Evolutionary conservation across 2,888 invertebrate genomes (phyloP).

Genomic region (Auanema sp.): DNA sequence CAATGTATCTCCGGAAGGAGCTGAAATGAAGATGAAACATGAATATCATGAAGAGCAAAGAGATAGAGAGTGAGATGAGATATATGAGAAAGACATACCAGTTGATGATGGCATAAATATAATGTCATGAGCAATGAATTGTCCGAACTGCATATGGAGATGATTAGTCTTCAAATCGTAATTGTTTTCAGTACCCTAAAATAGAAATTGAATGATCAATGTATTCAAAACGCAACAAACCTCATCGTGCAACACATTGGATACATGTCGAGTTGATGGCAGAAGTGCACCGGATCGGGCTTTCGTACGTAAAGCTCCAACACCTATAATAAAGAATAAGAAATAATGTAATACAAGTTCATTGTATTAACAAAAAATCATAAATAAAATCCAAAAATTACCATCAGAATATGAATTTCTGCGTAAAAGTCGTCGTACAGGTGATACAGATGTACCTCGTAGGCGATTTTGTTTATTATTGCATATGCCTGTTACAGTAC

Average conservation of each 20-base stretch:
- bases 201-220: background rate
- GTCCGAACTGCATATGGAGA: slow-evolving; percentile 84
- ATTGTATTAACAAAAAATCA: background rate
- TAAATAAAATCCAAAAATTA: background rate
- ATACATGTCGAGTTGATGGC: slow-evolving; percentile 34
- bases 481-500: slow-evolving; percentile 77
- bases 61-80: no score
- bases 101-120: slow-evolving; percentile 81
- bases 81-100: slow-evolving; percentile 17
- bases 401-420: slow-evolving; percentile 75
- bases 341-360: background rate
- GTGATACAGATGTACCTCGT: slow-evolving; percentile 81
- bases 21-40: background rate
- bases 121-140: slow-evolving; percentile 89
- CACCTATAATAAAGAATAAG: slow-evolving; percentile 9
- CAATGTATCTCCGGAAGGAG: slow-evolving; percentile 39
- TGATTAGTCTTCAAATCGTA: slow-evolving; percentile 29
- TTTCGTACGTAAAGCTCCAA: slow-evolving; percentile 25
- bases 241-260: slow-evolving; percentile 33
- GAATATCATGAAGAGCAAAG: no score
- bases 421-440: slow-evolving; percentile 77
- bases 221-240: slow-evolving; percentile 3
- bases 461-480: slow-evolving; percentile 78
- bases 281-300: slow-evolving; percentile 27
- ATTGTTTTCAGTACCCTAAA: background rate